Base-by-base conservation (phyloP, 2,113 vertebrate genomes). In the Limanda limanda region DNA sequence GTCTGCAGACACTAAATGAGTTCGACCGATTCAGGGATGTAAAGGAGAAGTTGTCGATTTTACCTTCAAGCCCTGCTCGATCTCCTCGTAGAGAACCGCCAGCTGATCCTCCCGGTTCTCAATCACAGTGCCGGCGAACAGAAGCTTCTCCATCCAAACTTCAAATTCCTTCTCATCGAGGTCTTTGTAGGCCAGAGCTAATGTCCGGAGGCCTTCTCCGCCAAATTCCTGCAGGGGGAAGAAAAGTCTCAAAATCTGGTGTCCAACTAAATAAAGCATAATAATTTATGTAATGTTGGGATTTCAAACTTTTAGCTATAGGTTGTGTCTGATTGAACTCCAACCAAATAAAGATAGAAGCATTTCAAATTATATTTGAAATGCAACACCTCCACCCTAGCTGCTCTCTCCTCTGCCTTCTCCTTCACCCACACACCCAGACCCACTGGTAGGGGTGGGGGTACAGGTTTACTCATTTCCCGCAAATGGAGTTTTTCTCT, bases 111-210 rank as follows among this genome's bases (percentile, higher is more conserved):
- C 88, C 0, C 88, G 86, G 61, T 80, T 83, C 76, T 87, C 90
- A 9, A 86, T 84, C 1, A 72, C 48, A 25, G 86, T 84, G 84
- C 84, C 87, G 17, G 69, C 84, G 0, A 67, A 76, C 15, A 76
- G 13, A 42, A 88, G 67, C 73, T 80, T 89, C 78, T 89, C 86
- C 68, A 58, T 78, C 89, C 89, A 91, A 11, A 82, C 61, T 0
- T 82, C 65, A 54, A 82, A 89, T 61, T 88, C 64, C 35, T 84
- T 79, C 71, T 88, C 84, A 61, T 85, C 78, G 0, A 91, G 68
- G 17, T 91, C 84, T 83, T 88, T 91, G 80, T 79, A 89, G n/a
- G 88, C 83, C 55, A 91, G 64, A 31, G 86, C 90, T 68, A 91
- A 83, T 15, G 90, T 91, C 5, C 90, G 86, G 51, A 91, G 88